Evolutionary conservation across 2,797 vertebrate species (phyloP), one percentile per base, ranked within the genome.

Genomic region (Tokudaia muenninki): DNA sequence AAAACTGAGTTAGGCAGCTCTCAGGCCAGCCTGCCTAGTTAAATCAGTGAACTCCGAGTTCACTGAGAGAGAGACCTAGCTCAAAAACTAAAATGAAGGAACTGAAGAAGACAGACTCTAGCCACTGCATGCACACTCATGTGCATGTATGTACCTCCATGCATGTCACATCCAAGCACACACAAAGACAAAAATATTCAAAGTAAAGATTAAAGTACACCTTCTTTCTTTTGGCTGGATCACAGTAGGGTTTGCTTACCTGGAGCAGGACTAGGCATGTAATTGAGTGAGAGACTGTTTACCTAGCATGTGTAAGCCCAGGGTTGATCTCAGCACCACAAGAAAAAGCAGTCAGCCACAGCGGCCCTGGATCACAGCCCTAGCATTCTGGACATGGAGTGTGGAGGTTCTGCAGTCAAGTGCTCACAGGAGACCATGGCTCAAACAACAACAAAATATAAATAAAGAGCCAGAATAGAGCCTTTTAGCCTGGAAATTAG

Each of bases 171-270:
- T 29, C 13, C 47, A 50, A 3, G 52, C 44, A 50, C 61, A 65
- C 26, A 31, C 61, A 63, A 29, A 50, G 77, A 78, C 77, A 96
- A 97, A 95, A 95, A 82, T 72, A 87, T 84, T 95, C 57, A 92
- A 65, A 94, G 92, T 91, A 97, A 94, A 93, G 95, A 91, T 92
- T 21, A 75, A 96, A 94, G 37, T 72, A 41, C 70, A 87, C 83
- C 59, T 83, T 94, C 24, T n/a, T 80, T 65, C 74, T 67, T 95
- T 59, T 41, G 70, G 37, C 50, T 80, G 41, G n/a, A 83, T 90
- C 70, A 87, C 74, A 92, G 80, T 91, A 24, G 31, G 6, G 86
- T 31, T 87, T 94, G 44, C 6, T n/a, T 92, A 80, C 72, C 44
- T 95, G 59, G 91, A 96, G 65, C 26, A 65, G 59, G 59, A 9